Base-by-base conservation (phyloP, 2,888 invertebrate species). In the Ctena decussata region DNA sequence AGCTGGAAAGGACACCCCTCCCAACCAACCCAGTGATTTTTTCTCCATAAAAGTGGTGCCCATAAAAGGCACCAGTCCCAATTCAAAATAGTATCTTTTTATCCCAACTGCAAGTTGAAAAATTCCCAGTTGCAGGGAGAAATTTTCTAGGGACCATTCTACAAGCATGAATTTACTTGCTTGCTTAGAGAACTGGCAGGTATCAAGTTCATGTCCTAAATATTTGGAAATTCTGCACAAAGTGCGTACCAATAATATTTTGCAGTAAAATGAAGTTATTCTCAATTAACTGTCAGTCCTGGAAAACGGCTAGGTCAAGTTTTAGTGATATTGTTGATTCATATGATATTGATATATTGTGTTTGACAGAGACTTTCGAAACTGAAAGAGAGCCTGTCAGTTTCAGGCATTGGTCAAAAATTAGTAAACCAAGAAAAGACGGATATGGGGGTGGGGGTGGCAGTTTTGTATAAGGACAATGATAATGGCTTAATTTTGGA, bases 361-460 rank as follows among this genome's bases (percentile, higher is more conserved):
- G 65, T 35, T 65, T 65, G 65, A 65, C 65, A 65, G 65, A 65
- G 35, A 65, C 65, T 35, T 65, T 35, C 35, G 65, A 65, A 65
- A 65, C 30, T n/a, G 24, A 32, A 35, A 27, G 24, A 35, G 65
- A 65, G 65, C 65, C 65, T 65, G 65, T 65, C 21, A 65, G 2
- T 2, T 65, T 65, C 24, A 21, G 65, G 35, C 27, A 65, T 5
- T 65, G 65, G 65, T 65, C 65, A 11, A 65, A 65, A n/a, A 35
- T 65, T 18, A 65, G 35, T 21, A 65, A 65, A 35, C 65, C 65
- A 21, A 32, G 65, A 21, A 35, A 24, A 12, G 65, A 65, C 24
- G 32, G 65, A 12, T 65, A 65, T 65, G 65, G 65, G 8, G 65
- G 65, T 8, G n/a, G n/a, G n/a, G n/a, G 65, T 65, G 18, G 65